Base-by-base conservation (phyloP, 1,140 invertebrate species). In the Protaetia brevitarsis region DNA sequence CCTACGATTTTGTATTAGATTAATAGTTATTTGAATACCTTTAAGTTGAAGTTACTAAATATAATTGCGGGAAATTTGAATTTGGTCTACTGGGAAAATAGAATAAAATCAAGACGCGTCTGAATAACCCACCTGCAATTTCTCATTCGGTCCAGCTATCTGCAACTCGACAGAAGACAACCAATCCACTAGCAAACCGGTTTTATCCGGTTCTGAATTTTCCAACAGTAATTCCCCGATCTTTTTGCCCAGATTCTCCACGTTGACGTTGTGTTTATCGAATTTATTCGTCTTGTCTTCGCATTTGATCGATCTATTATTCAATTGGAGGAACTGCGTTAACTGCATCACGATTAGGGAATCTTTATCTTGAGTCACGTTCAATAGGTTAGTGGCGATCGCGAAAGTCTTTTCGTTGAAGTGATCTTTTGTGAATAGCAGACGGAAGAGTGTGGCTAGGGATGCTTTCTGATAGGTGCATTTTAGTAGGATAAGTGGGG, bases 91-190 rank as follows among this genome's bases (percentile, higher is more conserved):
- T n/a, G n/a, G n/a, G n/a, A n/a, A n/a, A n/a, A n/a, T n/a, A n/a
- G n/a, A n/a, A n/a, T n/a, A n/a, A n/a, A n/a, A n/a, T n/a, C n/a
- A n/a, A n/a, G n/a, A n/a, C n/a, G n/a, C n/a, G n/a, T n/a, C 8
- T 67, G 30, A 68, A n/a, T n/a, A n/a, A n/a, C n/a, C n/a, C n/a
- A 82, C 82, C 76, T 83, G 81, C 65, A 78, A 66, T 31, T 77
- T 69, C 34, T 73, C 66, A n/a, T 71, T 68, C 6, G 69, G 71
- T 63, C 68, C 73, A 23, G 71, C 71, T 0, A 93, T 85, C 79
- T 96, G 93, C 0, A 93, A 90, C 76, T 96, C 93, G 11, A 95
- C 81, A 37, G 92, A 86, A 6, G 91, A 88, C 60, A 96, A 77
- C 92, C 93, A 95, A 80, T 96, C 94, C 30, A 95, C 87, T 45